Evolutionary conservation across 2,797 vertebrate genomes (phyloP).

Genomic region (Halcyon badia): DNA sequence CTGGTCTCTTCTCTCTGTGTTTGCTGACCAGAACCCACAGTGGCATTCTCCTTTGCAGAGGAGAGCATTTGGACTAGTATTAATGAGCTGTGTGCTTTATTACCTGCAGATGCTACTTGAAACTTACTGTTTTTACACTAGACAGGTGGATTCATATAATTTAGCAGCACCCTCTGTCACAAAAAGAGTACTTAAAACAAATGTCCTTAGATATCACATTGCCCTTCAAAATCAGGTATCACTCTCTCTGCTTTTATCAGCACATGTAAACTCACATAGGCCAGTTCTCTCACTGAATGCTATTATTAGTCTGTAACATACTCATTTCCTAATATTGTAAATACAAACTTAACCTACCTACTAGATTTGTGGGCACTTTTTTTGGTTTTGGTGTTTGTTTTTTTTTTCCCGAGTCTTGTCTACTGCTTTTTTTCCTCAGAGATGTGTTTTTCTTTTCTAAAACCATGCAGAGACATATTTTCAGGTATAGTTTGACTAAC

Average conservation of each 20-base stretch:
- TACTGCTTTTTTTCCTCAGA: background rate
- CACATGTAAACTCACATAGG: background rate
- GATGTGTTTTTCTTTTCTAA: background rate
- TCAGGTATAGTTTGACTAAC: constrained; percentile 7
- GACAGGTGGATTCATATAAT: background rate
- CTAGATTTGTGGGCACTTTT: background rate
- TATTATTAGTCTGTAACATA: background rate
- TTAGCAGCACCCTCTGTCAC: background rate
- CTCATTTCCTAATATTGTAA: background rate
- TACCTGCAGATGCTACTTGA: background rate
- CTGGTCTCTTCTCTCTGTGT: background rate
- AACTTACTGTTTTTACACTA: background rate
- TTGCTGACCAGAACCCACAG: background rate
- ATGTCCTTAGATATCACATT: background rate
- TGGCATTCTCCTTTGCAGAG: background rate
- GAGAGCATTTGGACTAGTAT: background rate
- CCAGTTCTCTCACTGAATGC: background rate
- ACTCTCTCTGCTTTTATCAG: background rate
- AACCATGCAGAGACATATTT: background rate
- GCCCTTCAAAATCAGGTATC: background rate
- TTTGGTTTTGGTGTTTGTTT: background rate
- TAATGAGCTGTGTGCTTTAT: background rate
- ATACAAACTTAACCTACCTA: background rate
- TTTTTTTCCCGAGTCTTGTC: background rate
- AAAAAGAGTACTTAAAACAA: background rate